Evolutionary conservation across 1,140 invertebrate genomes (phyloP).

Genomic region (Drosophila athabasca): DNA sequence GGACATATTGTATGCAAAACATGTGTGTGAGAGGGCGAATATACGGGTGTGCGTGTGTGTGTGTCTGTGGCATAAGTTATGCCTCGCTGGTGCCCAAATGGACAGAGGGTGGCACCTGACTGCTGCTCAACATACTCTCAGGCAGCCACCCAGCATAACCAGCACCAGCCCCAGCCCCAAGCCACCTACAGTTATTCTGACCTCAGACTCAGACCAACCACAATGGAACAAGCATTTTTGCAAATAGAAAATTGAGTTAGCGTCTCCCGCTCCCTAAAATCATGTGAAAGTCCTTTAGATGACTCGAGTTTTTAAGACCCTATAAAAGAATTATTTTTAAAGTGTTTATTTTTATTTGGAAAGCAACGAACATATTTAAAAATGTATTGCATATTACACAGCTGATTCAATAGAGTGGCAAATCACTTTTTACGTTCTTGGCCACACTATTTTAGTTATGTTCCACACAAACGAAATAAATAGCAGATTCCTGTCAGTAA

Average conservation of each 20-base stretch:
- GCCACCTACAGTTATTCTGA: constrained; percentile 21
- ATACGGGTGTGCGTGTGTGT: constrained; percentile 34
- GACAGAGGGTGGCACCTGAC: constrained; percentile 40
- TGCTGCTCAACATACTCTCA: not conserved
- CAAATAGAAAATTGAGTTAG: constrained; percentile 81
- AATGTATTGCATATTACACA: too few species aligned
- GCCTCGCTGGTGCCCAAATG: constrained; percentile 45
- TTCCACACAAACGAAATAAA: too few species aligned
- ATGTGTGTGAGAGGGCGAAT: constrained; percentile 31
- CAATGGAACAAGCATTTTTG: constrained; percentile 58
- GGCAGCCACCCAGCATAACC: not conserved
- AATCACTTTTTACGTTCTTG: too few species aligned
- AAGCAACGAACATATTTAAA: too few species aligned
- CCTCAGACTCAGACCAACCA: constrained; percentile 36
- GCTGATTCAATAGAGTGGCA: too few species aligned
- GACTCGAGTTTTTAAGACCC: too few species aligned
- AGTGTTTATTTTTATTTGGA: too few species aligned
- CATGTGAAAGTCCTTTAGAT: too few species aligned
- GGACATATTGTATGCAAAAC: constrained; percentile 53
- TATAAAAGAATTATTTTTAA: too few species aligned
- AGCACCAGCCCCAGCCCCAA: not conserved
- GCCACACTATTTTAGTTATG: too few species aligned
- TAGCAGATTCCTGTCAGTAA: too few species aligned
- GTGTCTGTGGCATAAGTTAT: constrained; percentile 67
- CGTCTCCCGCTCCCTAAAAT: constrained; percentile 30